Evolutionary conservation across 2,888 invertebrate genomes (phyloP).

Genomic region (Standfussiana lucernea): DNA sequence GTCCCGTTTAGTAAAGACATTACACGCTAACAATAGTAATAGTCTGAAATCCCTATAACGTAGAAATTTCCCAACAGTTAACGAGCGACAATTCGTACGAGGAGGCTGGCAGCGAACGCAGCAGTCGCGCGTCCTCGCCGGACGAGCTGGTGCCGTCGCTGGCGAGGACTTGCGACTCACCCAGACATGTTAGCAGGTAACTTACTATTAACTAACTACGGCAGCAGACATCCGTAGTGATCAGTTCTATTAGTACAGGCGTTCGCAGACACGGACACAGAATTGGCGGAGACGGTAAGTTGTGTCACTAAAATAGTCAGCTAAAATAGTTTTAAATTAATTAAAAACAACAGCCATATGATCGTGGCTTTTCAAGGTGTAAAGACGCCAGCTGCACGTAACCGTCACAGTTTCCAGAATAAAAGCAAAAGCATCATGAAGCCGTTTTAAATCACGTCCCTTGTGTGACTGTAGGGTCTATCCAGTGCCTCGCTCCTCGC

Average conservation of each 20-base stretch:
- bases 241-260: background rate
- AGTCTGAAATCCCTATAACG: background rate
- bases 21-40: background rate
- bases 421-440: background rate
- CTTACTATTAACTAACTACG: background rate
- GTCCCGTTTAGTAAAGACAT: background rate
- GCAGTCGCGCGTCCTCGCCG: conserved; percentile 92
- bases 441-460: background rate
- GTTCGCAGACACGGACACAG: background rate
- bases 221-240: background rate
- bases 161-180: conserved; percentile 50
- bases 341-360: background rate
- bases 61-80: conserved; percentile 71
- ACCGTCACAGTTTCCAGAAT: background rate
- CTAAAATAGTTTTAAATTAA: background rate
- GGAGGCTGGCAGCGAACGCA: conserved; percentile 89
- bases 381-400: background rate
- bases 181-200: conserved; percentile 65
- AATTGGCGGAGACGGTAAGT: background rate
- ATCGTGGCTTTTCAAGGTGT: background rate
- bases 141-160: conserved; percentile 92
- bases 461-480: background rate
- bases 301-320: background rate
- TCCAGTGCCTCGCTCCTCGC: no score
- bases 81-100: conserved; percentile 89